These are phyloP conservation scores for Diorhabda elongata DNA, from an alignment of 1,140 invertebrate genomes.

Conservation along the genomic window DNA sequence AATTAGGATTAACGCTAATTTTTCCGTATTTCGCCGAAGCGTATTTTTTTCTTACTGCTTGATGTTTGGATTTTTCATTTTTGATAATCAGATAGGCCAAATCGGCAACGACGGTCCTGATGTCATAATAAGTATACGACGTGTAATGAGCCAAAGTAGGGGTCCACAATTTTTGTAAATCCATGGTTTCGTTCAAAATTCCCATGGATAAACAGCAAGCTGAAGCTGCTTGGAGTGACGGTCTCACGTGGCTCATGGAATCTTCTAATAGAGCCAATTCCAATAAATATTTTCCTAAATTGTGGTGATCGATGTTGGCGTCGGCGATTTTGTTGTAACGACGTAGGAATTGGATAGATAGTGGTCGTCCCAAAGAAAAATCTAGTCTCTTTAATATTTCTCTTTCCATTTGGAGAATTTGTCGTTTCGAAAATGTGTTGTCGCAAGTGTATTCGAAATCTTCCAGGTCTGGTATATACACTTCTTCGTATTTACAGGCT, in stretches of 20 bases:
- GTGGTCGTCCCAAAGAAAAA: slow-evolving; percentile 78
- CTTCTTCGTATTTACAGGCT: slow-evolving; percentile 94
- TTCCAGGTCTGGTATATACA: slow-evolving; percentile 78
- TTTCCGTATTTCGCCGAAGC: slow-evolving; percentile 47
- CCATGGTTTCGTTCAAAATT: slow-evolving; percentile 44
- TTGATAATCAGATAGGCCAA: slow-evolving; percentile 48
- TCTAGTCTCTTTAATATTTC: slow-evolving; percentile 70
- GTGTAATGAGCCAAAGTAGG: slow-evolving; percentile 49
- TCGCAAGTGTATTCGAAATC: slow-evolving; percentile 94
- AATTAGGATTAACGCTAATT: slow-evolving; percentile 51
- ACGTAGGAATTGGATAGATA: slow-evolving; percentile 84
- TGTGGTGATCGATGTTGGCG: slow-evolving; percentile 43
- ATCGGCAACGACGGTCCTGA: slow-evolving; percentile 46
- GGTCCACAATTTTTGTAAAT: slow-evolving; percentile 48
- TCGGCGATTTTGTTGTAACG: slow-evolving; percentile 61
- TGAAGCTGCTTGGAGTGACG: slow-evolving; percentile 76
- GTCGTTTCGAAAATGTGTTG: slow-evolving; percentile 52
- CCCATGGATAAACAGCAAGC: slow-evolving; percentile 64
- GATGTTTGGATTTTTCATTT: slow-evolving; percentile 48
- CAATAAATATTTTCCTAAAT: slow-evolving; percentile 73
- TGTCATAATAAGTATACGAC: slow-evolving; percentile 48
- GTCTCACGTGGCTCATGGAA: slow-evolving; percentile 71
- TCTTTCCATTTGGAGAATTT: slow-evolving; percentile 67
- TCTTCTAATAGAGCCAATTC: slow-evolving; percentile 84
- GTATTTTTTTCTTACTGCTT: slow-evolving; percentile 52